phyloP scores from a whole-genome alignment of 2,797 vertebrate species.

The Iguana delicatissima region DNA sequence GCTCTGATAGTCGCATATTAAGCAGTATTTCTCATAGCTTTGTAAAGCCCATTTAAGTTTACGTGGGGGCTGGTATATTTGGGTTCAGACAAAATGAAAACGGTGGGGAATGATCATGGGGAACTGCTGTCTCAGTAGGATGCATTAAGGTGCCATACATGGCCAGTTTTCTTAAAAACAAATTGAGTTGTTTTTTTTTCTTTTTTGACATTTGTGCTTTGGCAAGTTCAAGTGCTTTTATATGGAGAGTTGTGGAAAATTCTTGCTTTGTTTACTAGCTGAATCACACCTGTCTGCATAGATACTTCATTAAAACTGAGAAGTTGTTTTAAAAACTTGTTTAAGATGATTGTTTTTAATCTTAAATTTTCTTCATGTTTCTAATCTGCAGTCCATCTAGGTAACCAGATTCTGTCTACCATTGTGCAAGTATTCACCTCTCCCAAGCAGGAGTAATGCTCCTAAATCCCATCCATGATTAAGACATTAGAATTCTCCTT shows the following conservation, averaged over 20 bases:
- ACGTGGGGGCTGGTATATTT: background rate
- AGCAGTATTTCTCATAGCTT: background rate
- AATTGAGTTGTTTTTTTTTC: background rate
- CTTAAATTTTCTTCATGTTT: background rate
- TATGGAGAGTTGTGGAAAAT: background rate
- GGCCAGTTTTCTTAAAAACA: background rate
- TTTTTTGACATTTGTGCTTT: background rate
- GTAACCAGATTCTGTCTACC: background rate
- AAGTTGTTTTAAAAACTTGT: slow-evolving; percentile 9
- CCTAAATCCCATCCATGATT: background rate
- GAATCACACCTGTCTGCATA: too few species aligned
- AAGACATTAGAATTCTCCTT: background rate
- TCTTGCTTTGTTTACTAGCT: background rate
- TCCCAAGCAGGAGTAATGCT: background rate
- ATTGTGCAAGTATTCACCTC: background rate
- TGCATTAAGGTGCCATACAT: background rate
- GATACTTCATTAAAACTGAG: slow-evolving; percentile 21
- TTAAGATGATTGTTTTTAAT: background rate
- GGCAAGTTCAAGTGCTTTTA: background rate
- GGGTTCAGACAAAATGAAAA: background rate
- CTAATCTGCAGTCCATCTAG: background rate
- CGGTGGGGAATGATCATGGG: too few species aligned
- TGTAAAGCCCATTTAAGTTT: background rate
- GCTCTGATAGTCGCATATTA: background rate
- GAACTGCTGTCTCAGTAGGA: background rate